These are phyloP conservation scores for Perithous albicinctus DNA, from an alignment of 2,888 invertebrate species.

Conservation along the genomic window DNA sequence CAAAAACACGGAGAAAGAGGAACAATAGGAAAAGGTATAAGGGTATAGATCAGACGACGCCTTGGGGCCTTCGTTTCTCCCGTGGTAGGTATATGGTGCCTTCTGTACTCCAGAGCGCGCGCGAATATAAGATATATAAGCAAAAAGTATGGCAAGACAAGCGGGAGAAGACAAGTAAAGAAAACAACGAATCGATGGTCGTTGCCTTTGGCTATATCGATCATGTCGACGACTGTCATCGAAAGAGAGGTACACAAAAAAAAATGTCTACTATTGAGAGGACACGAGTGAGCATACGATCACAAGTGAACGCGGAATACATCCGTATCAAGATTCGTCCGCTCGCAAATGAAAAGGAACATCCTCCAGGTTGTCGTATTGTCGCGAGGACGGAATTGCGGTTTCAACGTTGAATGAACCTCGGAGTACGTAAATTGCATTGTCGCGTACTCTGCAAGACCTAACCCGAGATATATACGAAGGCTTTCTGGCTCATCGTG, in stretches of 20 bases:
- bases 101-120: conserved; percentile 11
- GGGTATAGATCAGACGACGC: conserved; percentile 73
- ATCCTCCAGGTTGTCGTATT: conserved; percentile 71
- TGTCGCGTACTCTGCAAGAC: conserved; percentile 70
- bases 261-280: neutral
- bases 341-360: conserved; percentile 67
- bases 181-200: conserved; percentile 54
- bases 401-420: conserved; percentile 69
- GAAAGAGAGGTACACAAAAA: neutral
- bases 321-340: neutral
- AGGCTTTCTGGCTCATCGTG: conserved; percentile 69
- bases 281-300: neutral
- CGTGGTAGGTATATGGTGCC: neutral
- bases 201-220: conserved; percentile 17
- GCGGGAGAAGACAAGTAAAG: neutral
- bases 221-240: conserved; percentile 1
- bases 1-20: conserved; percentile 27
- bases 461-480: conserved; percentile 66
- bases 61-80: conserved; percentile 69
- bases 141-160: conserved; percentile 26
- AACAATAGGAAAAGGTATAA: conserved; percentile 58
- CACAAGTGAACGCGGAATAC: neutral
- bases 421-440: conserved; percentile 75
- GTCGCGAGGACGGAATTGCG: conserved; percentile 66
- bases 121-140: conserved; percentile 14